Base-by-base conservation (phyloP, 2,888 invertebrate genomes). In the Tortrix viridana region DNA sequence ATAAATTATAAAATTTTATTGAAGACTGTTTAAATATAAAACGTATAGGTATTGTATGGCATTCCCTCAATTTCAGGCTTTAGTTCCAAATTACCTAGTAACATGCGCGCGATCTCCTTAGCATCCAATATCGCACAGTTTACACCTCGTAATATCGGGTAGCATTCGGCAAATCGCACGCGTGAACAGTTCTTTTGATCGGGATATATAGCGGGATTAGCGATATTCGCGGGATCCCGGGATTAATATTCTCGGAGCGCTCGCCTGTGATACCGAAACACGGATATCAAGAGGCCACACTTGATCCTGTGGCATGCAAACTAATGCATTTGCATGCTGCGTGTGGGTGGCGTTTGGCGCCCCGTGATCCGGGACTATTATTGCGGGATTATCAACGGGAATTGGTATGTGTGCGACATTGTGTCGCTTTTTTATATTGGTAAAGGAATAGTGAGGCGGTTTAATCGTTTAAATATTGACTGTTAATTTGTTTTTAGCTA, bases 201-300 rank as follows among this genome's bases (percentile, higher is more conserved):
- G 26, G 58, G 19, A 69, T 71, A 71, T 67, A 57, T 71, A 64
- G 65, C 55, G 26, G 69, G 69, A 70, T 67, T 67, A 69, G 58
- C 65, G 59, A 68, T 68, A 71, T 74, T 71, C 70, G 46, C 60
- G 64, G 53, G 64, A 71, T 71, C 71, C 69, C 71, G 74, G 76
- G 74, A 81, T 88, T 84, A 84, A 81, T 85, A 86, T 86, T 86
- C 86, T 80, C 81, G 65, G 65, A 71, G 75, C 77, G 76, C 73
- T 62, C 61, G 63, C 71, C 80, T 78, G 82, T 85, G 81, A 84
- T 86, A 85, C 77, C 74, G 75, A 77, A 82, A 83, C 79, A 81
- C 74, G 80, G 78, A 73, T 80, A 84, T 79, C 82, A 82, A 77
- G 81, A 80, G 76, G 76, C 74, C 72, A 70, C 71, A 85, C 85